Conservation (phyloP, 2,113 vertebrate species). For the Pygoscelis adeliae region DNA sequence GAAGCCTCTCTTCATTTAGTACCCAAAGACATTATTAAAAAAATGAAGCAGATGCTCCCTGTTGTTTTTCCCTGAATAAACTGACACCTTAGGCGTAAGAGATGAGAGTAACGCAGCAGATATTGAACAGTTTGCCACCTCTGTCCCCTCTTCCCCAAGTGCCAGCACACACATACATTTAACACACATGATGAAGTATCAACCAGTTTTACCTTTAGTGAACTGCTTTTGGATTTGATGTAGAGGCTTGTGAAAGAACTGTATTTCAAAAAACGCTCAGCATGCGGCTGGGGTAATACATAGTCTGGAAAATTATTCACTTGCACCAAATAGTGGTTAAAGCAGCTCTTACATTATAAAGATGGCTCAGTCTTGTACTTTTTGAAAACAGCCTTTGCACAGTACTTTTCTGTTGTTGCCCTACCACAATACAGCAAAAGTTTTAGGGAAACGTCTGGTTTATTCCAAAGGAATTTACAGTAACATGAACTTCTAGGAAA, state of each 20-base stretch:
- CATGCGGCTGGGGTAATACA: background rate
- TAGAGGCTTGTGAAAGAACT: background rate
- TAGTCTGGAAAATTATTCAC: background rate
- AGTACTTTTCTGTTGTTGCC: background rate
- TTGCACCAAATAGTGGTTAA: background rate
- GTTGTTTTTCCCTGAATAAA: background rate
- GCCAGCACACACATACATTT: background rate
- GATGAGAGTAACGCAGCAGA: background rate
- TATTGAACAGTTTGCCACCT: background rate
- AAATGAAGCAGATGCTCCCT: background rate
- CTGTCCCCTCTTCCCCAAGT: background rate
- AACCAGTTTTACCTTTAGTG: background rate
- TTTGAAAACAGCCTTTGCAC: background rate
- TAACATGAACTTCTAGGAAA: background rate
- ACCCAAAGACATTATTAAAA: background rate
- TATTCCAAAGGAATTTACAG: background rate
- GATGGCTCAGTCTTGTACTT: background rate
- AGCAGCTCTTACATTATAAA: background rate
- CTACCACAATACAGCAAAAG: background rate
- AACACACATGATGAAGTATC: background rate
- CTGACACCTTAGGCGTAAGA: background rate
- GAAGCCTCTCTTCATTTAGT: background rate
- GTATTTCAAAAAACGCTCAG: background rate
- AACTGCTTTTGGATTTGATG: background rate
- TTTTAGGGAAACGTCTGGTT: background rate